Percentiles rank a stretch among this genome's conserved stretches.
These are phyloP conservation scores for Diachrysia chrysitis DNA, from an alignment of 2,888 invertebrate genomes.

Conservation along the genomic window DNA sequence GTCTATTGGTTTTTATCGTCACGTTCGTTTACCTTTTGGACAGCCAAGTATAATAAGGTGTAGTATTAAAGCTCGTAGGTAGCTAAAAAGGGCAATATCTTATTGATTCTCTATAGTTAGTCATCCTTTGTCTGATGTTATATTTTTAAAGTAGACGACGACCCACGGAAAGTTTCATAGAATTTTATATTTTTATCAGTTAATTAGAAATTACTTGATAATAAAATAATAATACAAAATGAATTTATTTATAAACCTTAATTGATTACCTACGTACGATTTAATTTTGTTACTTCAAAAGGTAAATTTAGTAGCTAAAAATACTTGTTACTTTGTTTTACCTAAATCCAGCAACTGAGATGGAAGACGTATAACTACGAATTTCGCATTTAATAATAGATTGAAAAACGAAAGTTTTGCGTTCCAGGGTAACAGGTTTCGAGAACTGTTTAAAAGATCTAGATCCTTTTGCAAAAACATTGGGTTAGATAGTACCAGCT, in stretches of 20 bases:
- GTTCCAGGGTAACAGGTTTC: background rate
- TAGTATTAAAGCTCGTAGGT: constrained; percentile 14
- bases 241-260: too few species aligned
- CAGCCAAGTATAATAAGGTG: constrained; percentile 10
- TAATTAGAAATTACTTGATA: background rate
- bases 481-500: too few species aligned
- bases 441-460: background rate
- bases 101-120: constrained; percentile 1
- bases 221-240: background rate
- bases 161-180: background rate
- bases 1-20: constrained; percentile 40
- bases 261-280: too few species aligned
- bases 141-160: constrained; percentile 20
- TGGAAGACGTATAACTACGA: background rate
- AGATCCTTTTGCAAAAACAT: too few species aligned
- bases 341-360: too few species aligned
- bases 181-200: background rate
- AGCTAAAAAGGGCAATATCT: constrained; percentile 7
- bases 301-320: too few species aligned
- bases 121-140: background rate
- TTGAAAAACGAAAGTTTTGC: background rate
- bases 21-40: constrained; percentile 44
- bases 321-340: too few species aligned
- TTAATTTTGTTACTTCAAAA: too few species aligned
- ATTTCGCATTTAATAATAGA: background rate